Conservation (phyloP, 2,797 vertebrate genomes). For the Gobio occitaniae region DNA sequence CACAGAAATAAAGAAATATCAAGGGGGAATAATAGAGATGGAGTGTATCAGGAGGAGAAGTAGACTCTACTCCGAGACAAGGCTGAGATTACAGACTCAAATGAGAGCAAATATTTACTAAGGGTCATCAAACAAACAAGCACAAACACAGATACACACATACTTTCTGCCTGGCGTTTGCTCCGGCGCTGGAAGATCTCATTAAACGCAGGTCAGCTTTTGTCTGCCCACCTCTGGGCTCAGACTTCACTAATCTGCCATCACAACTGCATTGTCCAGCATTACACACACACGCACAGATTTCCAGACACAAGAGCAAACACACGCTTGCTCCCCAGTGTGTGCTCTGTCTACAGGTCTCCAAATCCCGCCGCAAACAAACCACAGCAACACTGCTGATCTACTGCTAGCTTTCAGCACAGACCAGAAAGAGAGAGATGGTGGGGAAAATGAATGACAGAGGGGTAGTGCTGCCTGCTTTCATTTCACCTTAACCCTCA, state of each 20-base stretch:
- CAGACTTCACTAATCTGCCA: slow-evolving; percentile 60
- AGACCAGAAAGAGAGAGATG: slow-evolving; percentile 33
- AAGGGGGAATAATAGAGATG: slow-evolving; percentile 41
- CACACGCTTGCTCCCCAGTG: slow-evolving; percentile 57
- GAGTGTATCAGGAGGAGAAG: slow-evolving; percentile 29
- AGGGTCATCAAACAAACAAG: slow-evolving; percentile 49
- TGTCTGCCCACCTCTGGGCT: slow-evolving; percentile 47
- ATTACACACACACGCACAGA: slow-evolving; percentile 39
- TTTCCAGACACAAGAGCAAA: slow-evolving; percentile 64
- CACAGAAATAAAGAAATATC: slow-evolving; percentile 42
- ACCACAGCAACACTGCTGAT: slow-evolving; percentile 59
- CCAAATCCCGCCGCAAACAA: slow-evolving; percentile 62
- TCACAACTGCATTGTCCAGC: slow-evolving; percentile 56
- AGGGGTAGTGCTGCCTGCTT: slow-evolving; percentile 31
- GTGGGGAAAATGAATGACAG: slow-evolving; percentile 23
- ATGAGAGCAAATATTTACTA: slow-evolving; percentile 59
- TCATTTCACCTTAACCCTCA: slow-evolving; percentile 46
- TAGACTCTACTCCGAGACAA: slow-evolving; percentile 32
- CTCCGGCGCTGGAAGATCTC: slow-evolving; percentile 53
- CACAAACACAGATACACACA: slow-evolving; percentile 41
- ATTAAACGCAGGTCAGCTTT: slow-evolving; percentile 60
- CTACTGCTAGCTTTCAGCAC: slow-evolving; percentile 58
- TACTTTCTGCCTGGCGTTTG: slow-evolving; percentile 15
- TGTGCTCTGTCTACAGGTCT: slow-evolving; percentile 64
- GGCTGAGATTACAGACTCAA: slow-evolving; percentile 53